Evolutionary conservation across 2,888 invertebrate species (phyloP), one percentile per base, ranked within the genome.

Genomic region (Xanthia icteritia): DNA sequence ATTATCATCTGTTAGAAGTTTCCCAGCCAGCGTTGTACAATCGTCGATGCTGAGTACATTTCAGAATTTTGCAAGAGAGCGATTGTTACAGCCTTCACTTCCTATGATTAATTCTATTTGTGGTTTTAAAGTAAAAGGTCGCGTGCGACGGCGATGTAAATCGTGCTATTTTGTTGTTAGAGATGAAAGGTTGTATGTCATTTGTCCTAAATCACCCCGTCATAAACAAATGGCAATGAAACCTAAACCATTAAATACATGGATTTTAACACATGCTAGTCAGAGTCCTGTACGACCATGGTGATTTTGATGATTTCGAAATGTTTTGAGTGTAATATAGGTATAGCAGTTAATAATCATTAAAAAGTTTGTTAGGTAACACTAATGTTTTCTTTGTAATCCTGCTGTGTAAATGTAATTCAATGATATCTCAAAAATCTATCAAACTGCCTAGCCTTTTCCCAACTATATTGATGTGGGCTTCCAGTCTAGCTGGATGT

Each of bases 221-320:
- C 99, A 99, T 91, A 99, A 99, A 91, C 98, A 98, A 94, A 98
- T 98, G 97, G 94, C 97, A 27, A 97, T 98, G 97, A 97, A 97
- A 77, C 97, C 97, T 77, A 97, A 97, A 84, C 97, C 97, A 20
- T 97, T 97, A 83, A 98, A 98, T 87, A 98, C 97, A 31, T 98
- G 98, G 97, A 97, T 98, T 77, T 91, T 99, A 77, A 97, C 98
- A 1, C 98, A 98, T 92, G 98, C 98, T 6, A 98, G 97, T 36
- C 98, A 98, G 92, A 97, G 97, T 73, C 92, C 89, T 83, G 88
- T 93, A 27, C 92, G 97, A 83, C 94, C 95, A 48, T 97, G 97
- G 97, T 97, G 89, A 90, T 73, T 48, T 69, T 64, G 4, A 65
- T 27, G n/a, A 58, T 58, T n/a, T n/a, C n/a, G 31, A 27, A 17